Evolutionary conservation across 1,140 invertebrate genomes (phyloP).

Genomic region (Thaumetopoea pityocampa): DNA sequence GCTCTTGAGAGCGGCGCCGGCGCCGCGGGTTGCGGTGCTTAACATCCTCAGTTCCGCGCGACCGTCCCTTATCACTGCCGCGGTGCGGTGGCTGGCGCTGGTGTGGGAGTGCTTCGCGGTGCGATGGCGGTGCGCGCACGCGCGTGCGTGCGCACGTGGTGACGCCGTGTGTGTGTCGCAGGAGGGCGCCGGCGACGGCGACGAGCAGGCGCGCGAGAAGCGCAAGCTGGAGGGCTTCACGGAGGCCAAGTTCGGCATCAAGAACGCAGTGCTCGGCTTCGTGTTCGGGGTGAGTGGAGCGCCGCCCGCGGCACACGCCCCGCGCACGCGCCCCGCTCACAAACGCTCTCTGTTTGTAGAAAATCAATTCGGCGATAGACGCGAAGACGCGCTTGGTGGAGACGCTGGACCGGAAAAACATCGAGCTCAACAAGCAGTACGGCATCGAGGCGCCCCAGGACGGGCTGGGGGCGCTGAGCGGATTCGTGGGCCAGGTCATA

Average conservation of each 20-base stretch:
- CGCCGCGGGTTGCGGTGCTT: too few species aligned
- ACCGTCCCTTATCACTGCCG: too few species aligned
- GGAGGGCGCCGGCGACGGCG: conserved; percentile 39
- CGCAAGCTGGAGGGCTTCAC: conserved; percentile 81
- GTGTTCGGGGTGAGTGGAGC: conserved; percentile 84
- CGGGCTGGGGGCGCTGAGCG: conserved; percentile 62
- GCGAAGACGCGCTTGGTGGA: conserved; percentile 83
- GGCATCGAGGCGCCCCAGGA: conserved; percentile 80
- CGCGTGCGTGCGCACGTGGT: conserved; percentile 45
- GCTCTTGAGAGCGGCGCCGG: background rate
- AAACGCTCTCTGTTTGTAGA: conserved; percentile 71
- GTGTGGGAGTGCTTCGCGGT: conserved; percentile 10
- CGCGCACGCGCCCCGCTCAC: background rate
- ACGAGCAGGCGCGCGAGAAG: conserved; percentile 78
- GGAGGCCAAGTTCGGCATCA: conserved; percentile 81
- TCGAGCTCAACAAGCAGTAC: conserved; percentile 83
- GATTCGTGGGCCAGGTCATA: conserved; percentile 74
- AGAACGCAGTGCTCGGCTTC: conserved; percentile 85
- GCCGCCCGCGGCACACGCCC: background rate
- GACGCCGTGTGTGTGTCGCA: conserved; percentile 51
- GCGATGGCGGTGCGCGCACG: conserved; percentile 5
- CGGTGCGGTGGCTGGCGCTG: conserved; percentile 7
- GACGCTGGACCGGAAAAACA: conserved; percentile 82
- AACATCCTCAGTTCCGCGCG: too few species aligned
- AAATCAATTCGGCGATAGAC: conserved; percentile 86